Evolutionary conservation across 2,888 invertebrate genomes (phyloP), one percentile per base, ranked within the genome.

Genomic region (Andricus curvator): DNA sequence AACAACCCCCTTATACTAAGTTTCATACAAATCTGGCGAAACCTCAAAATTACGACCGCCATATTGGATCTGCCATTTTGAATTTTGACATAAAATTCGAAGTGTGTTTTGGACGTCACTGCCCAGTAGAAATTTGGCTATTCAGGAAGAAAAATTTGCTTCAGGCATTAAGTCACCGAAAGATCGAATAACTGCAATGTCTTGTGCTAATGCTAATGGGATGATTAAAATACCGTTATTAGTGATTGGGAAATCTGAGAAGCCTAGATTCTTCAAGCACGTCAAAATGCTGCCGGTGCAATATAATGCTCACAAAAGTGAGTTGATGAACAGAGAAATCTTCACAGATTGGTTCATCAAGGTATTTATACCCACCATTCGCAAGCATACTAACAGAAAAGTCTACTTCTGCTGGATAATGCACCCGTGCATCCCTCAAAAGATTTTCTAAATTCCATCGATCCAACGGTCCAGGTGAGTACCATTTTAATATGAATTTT

Each of bases 141-240:
- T 20, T 1, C 4, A 51, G 20, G 20, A 51, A 51, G 51, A 51
- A 51, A 17, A 51, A 51, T 51, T 17, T 51, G 20, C 51, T 15
- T 4, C 20, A 2, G 51, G 51, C 20, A 20, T 51, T 20, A 56
- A 56, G n/a, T 56, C n/a, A n/a, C 56, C 2, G 17, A n/a, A 56
- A 4, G 56, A 56, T n/a, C 56, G 56, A n/a, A 56, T 56, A 56
- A 56, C n/a, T n/a, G n/a, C n/a, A 56, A n/a, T 56, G n/a, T n/a
- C 56, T 56, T 56, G 56, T 56, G 56, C 56, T 56, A 56, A 56
- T 56, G 56, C 56, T 8, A 56, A n/a, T 56, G 56, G 56, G 56
- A 56, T 6, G n/a, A 56, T 56, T 5, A 56, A 56, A 6, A 56
- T 56, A 1, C 56, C 4, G 20, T 56, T 56, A 56, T 56, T 56